Percentiles rank a stretch among this genome's conserved stretches.
Evolutionary conservation across 2,113 vertebrate genomes (phyloP).

Genomic region (Panthera uncia): DNA sequence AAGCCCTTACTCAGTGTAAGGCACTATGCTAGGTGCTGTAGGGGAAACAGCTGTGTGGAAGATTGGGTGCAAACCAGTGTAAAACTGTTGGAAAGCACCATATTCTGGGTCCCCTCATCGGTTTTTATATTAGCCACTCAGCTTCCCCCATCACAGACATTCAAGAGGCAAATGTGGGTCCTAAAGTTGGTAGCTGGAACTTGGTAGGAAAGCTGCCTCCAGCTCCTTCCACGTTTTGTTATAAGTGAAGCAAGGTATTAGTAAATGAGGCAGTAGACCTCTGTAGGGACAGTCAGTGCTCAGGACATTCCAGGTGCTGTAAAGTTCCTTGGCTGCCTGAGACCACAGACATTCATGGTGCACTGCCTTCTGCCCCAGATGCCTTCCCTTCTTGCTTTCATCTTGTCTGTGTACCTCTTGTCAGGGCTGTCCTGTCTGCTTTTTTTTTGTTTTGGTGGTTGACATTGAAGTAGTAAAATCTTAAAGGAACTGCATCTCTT

Average conservation of each 20-base stretch:
- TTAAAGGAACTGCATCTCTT: not conserved
- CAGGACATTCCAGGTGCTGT: not conserved
- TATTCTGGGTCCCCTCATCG: not conserved
- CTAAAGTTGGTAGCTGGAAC: not conserved
- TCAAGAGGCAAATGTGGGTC: not conserved
- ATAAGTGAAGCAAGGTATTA: not conserved
- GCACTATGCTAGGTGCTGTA: accelerated
- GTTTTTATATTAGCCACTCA: not conserved
- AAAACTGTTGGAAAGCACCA: not conserved
- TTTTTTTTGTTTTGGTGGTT: not conserved
- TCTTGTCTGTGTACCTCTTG: not conserved
- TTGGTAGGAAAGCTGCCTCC: not conserved
- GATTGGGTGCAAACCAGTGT: accelerated
- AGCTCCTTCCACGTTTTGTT: not conserved
- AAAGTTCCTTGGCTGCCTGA: not conserved
- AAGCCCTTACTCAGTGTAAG: not conserved
- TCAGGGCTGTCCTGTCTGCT: not conserved
- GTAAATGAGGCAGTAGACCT: not conserved
- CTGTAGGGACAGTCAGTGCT: not conserved
- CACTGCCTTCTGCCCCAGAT: accelerated
- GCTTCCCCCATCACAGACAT: not conserved
- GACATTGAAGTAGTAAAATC: not conserved
- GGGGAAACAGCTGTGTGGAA: not conserved
- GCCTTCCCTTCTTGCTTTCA: not conserved
- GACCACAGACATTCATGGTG: not conserved